Percentiles rank a stretch among this genome's conserved stretches.
Conservation (phyloP, 2,888 invertebrate genomes). For the Dicyrtoma fusca region DNA sequence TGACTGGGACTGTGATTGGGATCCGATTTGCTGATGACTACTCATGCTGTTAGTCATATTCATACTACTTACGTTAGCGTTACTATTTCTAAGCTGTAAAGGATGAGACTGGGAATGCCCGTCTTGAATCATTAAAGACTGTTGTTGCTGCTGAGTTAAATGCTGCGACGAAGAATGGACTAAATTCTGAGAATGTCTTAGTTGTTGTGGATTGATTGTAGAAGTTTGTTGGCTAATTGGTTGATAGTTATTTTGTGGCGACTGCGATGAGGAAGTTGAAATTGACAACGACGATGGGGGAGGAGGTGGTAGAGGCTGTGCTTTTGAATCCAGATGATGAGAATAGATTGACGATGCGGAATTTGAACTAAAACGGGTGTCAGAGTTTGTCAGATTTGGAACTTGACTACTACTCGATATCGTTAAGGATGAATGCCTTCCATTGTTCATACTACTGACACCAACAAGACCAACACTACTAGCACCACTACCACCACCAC, state of each 20-base stretch:
- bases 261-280: slow-evolving; percentile 12
- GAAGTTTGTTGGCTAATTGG: slow-evolving; percentile 19
- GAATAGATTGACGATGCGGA: slow-evolving; percentile 17
- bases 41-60: slow-evolving; percentile 13
- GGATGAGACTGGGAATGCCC: slow-evolving; percentile 19
- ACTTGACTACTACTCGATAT: slow-evolving; percentile 1
- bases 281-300: slow-evolving; percentile 35
- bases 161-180: slow-evolving; percentile 26
- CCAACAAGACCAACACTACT: neutral
- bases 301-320: slow-evolving; percentile 41
- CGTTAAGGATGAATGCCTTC: neutral
- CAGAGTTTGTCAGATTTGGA: slow-evolving; percentile 6
- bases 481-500: neutral
- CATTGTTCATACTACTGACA: slow-evolving; percentile 18
- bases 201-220: slow-evolving; percentile 30
- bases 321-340: slow-evolving; percentile 37
- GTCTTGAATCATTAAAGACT: slow-evolving; percentile 19
- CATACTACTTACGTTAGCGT: neutral
- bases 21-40: slow-evolving; percentile 35
- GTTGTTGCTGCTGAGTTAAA: slow-evolving; percentile 40
- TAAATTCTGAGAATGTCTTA: slow-evolving; percentile 26
- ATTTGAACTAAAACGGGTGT: neutral
- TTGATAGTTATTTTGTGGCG: slow-evolving; percentile 10
- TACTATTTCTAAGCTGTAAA: slow-evolving; percentile 15
- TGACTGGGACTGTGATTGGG: slow-evolving; percentile 3